These are phyloP conservation scores for Echinarachnius parma DNA, from an alignment of 53 echinoderm and acorn worm species.

Conservation along the genomic window DNA sequence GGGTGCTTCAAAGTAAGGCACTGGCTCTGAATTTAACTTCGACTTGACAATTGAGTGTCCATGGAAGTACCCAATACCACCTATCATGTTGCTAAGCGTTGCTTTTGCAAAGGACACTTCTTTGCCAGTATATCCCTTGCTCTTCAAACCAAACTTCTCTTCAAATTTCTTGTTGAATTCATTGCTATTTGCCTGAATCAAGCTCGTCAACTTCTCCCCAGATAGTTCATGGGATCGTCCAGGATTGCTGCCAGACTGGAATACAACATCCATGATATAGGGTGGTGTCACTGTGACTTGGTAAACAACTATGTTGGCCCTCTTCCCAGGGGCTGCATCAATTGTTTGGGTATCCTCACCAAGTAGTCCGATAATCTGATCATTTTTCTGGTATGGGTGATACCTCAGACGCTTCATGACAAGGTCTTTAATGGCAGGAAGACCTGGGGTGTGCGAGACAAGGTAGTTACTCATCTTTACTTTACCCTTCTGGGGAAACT, in stretches of 20 bases:
- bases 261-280: conserved; percentile 56
- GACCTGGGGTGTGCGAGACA: conserved; percentile 76
- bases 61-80: conserved; percentile 96
- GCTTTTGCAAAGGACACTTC: conserved; percentile 54
- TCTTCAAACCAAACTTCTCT: conserved; percentile 34
- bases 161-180: conserved; percentile 49
- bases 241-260: conserved; percentile 45
- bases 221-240: conserved; percentile 1
- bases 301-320: conserved; percentile 45
- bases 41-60: conserved; percentile 76
- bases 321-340: conserved; percentile 32
- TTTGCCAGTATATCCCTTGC: conserved; percentile 25
- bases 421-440: conserved; percentile 78
- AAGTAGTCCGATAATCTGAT: conserved; percentile 68
- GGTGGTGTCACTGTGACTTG: conserved; percentile 52
- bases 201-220: conserved; percentile 40
- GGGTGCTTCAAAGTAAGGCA: conserved; percentile 79
- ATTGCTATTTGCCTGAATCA: conserved; percentile 26
- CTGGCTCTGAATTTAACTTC: conserved; percentile 66
- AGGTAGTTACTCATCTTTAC: conserved; percentile 65
- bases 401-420: conserved; percentile 64
- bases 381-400: conserved; percentile 54
- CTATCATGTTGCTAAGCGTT: conserved; percentile 80
- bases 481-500: conserved; percentile 61
- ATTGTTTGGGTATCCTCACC: conserved; percentile 61